Base-by-base conservation (phyloP, 2,888 invertebrate genomes). In the Cremastinae sp. region DNA sequence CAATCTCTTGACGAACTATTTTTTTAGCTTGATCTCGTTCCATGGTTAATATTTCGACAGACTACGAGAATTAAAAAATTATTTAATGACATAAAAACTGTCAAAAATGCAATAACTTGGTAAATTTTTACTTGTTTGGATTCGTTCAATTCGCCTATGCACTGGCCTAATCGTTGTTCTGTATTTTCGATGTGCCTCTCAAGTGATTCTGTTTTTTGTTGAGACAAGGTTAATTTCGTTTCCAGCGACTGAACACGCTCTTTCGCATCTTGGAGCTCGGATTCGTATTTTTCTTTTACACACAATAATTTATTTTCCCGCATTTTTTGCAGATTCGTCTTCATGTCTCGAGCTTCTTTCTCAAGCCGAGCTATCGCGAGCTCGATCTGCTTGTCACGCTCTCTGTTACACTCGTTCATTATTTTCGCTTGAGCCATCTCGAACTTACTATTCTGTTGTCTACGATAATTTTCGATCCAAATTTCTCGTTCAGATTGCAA, bases 381-480 rank as follows among this genome's bases (percentile, higher is more conserved):
- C 86, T 96, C 96, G 65, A 96, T 95, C 90, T 96, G 96, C 54
- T 92, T 93, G 89, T 96, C 96, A 70, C 96, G 90, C 85, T 96
- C 96, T 59, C 91, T 91, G 86, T 93, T 93, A 85, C 93, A 94
- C 80, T 94, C 93, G 28, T 95, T 94, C 0, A 93, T 89, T 82
- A 96, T 93, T 81, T 92, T 92, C 69, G 91, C 91, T 89, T 95
- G 95, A 84, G 92, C 94, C 85, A 93, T 93, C 69, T 92, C 92
- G 62, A 95, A 89, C 8, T 92, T 87, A 28, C 91, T 79, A 14
- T 91, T 92, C 82, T 94, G 93, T 78, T 94, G 93, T 71, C 92
- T 92, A 81, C 92, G 92, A 81, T 92, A 93, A 64, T 93, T 92
- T 64, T 91, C 91, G 81, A 93, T 92, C 92, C 93, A 93, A n/a